Evolutionary conservation across 2,797 vertebrate species (phyloP).

Genomic region (Dicrostonyx torquatus): DNA sequence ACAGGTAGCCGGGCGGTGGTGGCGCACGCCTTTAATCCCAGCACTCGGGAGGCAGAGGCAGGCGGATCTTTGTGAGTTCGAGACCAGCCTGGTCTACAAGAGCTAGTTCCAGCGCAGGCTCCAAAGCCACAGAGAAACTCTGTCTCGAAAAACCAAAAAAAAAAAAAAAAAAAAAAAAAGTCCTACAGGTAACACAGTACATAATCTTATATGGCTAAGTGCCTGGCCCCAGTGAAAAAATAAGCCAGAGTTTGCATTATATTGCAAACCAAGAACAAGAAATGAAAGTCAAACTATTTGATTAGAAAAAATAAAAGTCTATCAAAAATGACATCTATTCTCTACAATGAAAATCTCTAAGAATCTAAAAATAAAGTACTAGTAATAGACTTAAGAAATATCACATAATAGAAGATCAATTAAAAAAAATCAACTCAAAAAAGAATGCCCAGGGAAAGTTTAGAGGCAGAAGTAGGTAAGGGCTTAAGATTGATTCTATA

Average conservation of each 20-base stretch:
- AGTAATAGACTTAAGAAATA: neutral
- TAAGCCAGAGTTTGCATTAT: neutral
- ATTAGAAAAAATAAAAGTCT: conserved; percentile 24
- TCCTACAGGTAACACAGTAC: neutral
- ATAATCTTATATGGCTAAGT: neutral
- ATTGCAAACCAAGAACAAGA: neutral
- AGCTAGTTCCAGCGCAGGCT: too few species aligned
- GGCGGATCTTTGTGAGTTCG: too few species aligned
- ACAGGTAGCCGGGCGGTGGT: too few species aligned
- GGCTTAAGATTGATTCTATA: neutral
- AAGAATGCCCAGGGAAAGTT: neutral
- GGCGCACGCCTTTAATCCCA: too few species aligned
- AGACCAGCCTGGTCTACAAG: too few species aligned
- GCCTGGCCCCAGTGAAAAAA: neutral
- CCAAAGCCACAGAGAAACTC: too few species aligned
- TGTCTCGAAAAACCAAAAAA: too few species aligned
- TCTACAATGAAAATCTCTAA: neutral
- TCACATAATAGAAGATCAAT: neutral
- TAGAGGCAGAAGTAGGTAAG: neutral
- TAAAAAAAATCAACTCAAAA: conserved; percentile 13
- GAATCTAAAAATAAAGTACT: neutral
- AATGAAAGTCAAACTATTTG: neutral
- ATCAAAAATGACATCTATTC: neutral
- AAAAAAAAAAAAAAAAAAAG: too few species aligned
- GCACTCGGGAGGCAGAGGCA: too few species aligned